These are phyloP conservation scores for Danio kyathit DNA, from an alignment of 2,797 vertebrate genomes.

Conservation along the genomic window DNA sequence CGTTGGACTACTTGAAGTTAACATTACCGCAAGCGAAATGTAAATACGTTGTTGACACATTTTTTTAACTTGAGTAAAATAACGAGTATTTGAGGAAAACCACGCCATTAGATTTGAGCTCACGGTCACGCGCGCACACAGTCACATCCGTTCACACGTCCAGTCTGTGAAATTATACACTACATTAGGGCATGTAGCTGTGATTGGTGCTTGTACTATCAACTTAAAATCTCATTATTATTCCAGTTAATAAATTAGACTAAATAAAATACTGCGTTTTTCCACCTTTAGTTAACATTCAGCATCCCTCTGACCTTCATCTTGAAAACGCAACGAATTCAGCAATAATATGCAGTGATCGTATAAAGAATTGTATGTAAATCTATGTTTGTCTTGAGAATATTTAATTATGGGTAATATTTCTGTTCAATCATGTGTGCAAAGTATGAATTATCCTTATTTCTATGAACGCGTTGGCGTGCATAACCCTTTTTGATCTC, in stretches of 20 bases:
- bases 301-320: conserved; percentile 29
- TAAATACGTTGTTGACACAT: not conserved
- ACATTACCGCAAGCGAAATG: not conserved
- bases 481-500: conserved; percentile 2
- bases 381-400: not conserved
- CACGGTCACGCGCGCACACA: not conserved
- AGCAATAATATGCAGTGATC: not conserved
- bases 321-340: no score
- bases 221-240: not conserved
- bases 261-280: not conserved
- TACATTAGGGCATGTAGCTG: not conserved
- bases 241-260: not conserved
- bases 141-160: conserved; percentile 19
- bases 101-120: not conserved
- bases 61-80: not conserved
- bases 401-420: not conserved
- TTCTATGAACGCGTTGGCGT: not conserved
- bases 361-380: not conserved
- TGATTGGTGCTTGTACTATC: not conserved
- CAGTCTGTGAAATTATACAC: not conserved
- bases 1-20: not conserved
- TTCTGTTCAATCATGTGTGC: not conserved
- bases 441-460: not conserved
- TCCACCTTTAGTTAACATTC: not conserved
- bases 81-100: not conserved